A percentile compares a stretch with the other conserved stretches of the same genome.
phyloP scores from a whole-genome alignment of 2,797 vertebrate genomes.

The Danio aesculapii region DNA sequence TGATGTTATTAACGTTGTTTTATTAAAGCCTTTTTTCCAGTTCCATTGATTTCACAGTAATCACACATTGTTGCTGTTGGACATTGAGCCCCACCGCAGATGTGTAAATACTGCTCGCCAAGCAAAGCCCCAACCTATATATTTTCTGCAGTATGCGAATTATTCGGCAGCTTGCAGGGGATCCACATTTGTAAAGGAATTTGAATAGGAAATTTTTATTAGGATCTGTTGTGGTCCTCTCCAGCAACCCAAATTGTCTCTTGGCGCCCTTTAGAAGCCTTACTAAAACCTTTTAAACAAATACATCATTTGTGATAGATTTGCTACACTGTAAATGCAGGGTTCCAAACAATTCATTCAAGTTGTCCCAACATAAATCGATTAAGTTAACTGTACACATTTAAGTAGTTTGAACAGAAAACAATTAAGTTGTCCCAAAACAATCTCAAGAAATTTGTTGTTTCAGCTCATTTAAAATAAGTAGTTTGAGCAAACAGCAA shows the following conservation, averaged over 20 bases:
- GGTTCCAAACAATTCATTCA: no score
- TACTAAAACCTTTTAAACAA: not conserved
- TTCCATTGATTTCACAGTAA: constrained; percentile 32
- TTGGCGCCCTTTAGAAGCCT: not conserved
- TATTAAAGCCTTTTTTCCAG: constrained; percentile 42
- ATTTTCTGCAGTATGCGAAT: not conserved
- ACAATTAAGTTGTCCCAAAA: no score
- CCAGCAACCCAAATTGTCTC: not conserved
- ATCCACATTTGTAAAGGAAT: constrained; percentile 18
- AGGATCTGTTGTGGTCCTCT: not conserved
- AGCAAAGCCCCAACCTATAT: constrained; percentile 30
- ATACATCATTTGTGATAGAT: not conserved
- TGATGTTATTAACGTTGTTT: constrained; percentile 36
- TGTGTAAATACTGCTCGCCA: constrained; percentile 17
- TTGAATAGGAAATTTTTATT: not conserved
- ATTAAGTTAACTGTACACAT: no score
- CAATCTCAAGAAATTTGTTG: no score
- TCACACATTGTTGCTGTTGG: constrained; percentile 46
- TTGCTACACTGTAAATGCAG: no score
- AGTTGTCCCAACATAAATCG: no score
- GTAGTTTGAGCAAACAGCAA: no score
- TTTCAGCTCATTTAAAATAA: no score
- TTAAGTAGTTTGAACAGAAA: no score
- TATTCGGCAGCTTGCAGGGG: not conserved
- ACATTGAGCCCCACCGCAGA: constrained; percentile 30